Evolutionary conservation across 2,888 invertebrate genomes (phyloP), one percentile per base, ranked within the genome.

Genomic region (Synergus itoensis): DNA sequence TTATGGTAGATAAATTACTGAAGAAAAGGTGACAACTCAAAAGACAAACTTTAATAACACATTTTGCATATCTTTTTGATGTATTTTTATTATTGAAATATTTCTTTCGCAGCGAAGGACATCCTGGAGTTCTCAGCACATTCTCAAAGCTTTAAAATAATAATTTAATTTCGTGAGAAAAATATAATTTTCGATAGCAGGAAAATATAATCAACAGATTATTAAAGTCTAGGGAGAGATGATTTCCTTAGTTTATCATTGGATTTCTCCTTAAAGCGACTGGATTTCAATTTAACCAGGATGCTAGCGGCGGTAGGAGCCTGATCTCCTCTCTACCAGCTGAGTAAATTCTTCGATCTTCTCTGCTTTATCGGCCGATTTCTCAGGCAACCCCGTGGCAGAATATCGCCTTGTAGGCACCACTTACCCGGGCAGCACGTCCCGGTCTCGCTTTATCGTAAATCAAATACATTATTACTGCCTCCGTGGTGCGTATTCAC

Each of bases 381-480:
- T 69, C 77, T 63, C 77, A 28, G 14, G 60, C 53, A 53, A 43
- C 69, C 45, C 28, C 21, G 77, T 48, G 67, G 73, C 76, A 57
- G 64, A 76, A 69, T 75, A 80, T 41, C 69, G 65, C 28, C 57
- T 41, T 41, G 79, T 36, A 75, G 76, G 76, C 79, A 64, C 57
- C 64, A 75, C 79, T 79, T 76, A 75, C 41, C 14, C 63, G 43
- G n/a, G 53, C 40, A 65, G 65, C 77, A 67, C 77, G 77, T 48
- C 48, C 41, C 41, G 40, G 79, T 73, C 77, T 60, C 43, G 77
- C 82, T 89, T 86, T 84, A 86, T 85, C 87, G 87, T 89, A 89
- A 89, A 89, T 89, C 89, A 89, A 84, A 82, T 79, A 85, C 84
- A 85, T 89, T 89, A 88, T 89, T 88, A 87, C 87, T 85, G 81